Evolutionary conservation across 2,797 vertebrate genomes (phyloP).

Genomic region (Miichthys miiuy): DNA sequence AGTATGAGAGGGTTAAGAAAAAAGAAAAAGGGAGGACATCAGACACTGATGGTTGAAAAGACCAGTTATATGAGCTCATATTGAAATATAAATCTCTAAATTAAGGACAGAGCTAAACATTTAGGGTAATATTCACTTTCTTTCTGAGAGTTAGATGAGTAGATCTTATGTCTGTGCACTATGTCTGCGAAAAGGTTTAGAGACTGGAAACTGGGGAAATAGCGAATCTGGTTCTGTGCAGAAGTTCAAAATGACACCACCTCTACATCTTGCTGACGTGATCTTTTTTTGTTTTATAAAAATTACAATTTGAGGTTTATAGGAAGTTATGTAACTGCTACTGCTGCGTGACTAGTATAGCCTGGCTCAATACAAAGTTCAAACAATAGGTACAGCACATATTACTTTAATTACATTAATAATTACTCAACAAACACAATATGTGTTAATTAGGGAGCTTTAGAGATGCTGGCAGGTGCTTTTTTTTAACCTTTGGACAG

Average conservation of each 20-base stretch:
- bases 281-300: not conserved
- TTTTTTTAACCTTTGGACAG: not conserved
- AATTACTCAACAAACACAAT: not conserved
- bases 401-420: not conserved
- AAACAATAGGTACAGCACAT: not conserved
- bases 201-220: not conserved
- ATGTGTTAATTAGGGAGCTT: not conserved
- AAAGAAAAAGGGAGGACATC: conserved; percentile 1
- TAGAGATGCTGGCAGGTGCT: not conserved
- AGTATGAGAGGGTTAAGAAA: conserved; percentile 19
- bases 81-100: not conserved
- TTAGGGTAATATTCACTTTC: not conserved
- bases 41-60: not conserved
- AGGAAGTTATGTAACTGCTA: not conserved
- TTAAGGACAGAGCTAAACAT: not conserved
- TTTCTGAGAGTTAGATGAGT: not conserved
- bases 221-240: not conserved
- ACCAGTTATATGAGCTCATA: not conserved
- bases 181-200: too few species aligned
- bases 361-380: not conserved
- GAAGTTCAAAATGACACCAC: not conserved
- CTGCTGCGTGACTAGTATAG: not conserved
- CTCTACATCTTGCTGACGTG: not conserved
- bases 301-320: not conserved
- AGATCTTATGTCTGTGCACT: not conserved